Conservation (phyloP, 2,113 vertebrate genomes). For the Tyrannus savana region DNA sequence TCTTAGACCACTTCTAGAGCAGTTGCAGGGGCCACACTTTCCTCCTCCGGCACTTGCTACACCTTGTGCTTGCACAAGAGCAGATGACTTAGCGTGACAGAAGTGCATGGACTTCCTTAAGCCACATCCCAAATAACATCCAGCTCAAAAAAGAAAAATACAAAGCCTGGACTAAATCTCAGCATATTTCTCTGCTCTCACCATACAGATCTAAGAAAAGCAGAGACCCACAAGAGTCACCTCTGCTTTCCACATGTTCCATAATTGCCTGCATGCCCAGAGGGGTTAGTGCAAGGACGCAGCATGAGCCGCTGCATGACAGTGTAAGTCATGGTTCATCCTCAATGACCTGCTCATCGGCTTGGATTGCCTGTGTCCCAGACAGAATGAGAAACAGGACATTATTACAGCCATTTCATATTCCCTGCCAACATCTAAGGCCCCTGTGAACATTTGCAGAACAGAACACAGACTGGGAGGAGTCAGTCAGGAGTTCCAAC, state of each 20-base stretch:
- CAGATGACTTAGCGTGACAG: neutral
- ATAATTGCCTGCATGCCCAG: neutral
- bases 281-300: neutral
- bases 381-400: constrained; percentile 7
- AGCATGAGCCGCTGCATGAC: neutral
- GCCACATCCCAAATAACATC: neutral
- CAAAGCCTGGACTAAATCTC: neutral
- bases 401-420: neutral
- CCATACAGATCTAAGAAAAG: neutral
- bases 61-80: neutral
- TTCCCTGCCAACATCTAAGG: neutral
- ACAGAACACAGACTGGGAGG: constrained; percentile 6
- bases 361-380: neutral
- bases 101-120: neutral
- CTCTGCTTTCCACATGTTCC: constrained; percentile 22
- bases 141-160: neutral
- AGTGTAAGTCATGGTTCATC: neutral
- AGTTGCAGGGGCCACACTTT: neutral
- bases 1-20: neutral
- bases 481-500: neutral
- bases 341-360: neutral
- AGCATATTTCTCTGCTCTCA: neutral
- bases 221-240: neutral
- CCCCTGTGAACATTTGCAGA: neutral
- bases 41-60: neutral